phyloP scores from a whole-genome alignment of 2,797 vertebrate genomes.

The Pseudomugil tenellus region DNA sequence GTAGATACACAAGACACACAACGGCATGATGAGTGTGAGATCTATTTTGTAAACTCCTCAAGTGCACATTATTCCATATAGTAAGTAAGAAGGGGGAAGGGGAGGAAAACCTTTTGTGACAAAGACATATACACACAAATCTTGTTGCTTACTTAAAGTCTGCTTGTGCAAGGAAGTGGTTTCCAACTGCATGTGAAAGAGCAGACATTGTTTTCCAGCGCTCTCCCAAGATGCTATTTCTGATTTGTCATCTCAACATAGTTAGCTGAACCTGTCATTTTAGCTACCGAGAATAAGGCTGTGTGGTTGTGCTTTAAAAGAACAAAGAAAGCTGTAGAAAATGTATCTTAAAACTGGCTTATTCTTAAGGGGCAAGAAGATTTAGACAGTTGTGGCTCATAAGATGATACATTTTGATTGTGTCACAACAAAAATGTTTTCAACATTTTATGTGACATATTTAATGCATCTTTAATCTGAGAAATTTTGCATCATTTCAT shows the following conservation, averaged over 20 bases:
- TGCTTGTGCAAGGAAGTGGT: constrained; percentile 71
- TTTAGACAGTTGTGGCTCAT: constrained; percentile 16
- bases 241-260: constrained; percentile 71
- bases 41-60: constrained; percentile 66
- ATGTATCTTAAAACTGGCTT: constrained; percentile 42
- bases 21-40: constrained; percentile 40
- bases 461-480: too few species aligned
- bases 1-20: constrained; percentile 9
- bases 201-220: constrained; percentile 70
- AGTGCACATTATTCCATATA: constrained; percentile 55
- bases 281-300: constrained; percentile 67
- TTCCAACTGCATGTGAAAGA: constrained; percentile 63
- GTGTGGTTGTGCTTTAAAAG: constrained; percentile 48
- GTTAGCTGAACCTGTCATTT: constrained; percentile 76
- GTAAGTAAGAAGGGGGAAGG: constrained; percentile 17
- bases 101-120: constrained; percentile 39
- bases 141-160: constrained; percentile 52
- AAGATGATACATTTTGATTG: constrained; percentile 5
- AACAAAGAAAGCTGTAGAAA: constrained; percentile 60
- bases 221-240: constrained; percentile 73
- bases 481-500: too few species aligned
- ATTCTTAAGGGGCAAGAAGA: constrained; percentile 23
- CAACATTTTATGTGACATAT: neutral
- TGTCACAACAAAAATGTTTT: constrained; percentile 2
- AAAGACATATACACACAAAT: constrained; percentile 33